These are phyloP conservation scores for Cyrtorhinus lividipennis DNA, from an alignment of 1,140 invertebrate species.

Conservation along the genomic window DNA sequence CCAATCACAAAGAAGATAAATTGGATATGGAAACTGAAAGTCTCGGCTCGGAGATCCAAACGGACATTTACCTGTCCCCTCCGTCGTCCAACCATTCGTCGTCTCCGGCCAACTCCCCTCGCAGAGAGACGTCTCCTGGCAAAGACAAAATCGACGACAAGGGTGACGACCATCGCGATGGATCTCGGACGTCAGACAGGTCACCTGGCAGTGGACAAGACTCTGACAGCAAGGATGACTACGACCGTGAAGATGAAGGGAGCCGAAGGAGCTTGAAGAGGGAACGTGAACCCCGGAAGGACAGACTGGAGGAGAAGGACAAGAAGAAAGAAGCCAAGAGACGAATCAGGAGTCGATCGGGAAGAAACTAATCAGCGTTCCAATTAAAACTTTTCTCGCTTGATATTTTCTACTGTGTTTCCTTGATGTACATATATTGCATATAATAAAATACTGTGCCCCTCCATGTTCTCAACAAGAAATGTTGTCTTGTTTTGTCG, in stretches of 20 bases:
- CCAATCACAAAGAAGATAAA: constrained; percentile 1
- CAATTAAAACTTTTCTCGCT: too few relatives aligned
- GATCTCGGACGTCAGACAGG: background rate
- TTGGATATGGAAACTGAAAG: constrained; percentile 8
- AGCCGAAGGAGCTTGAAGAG: background rate
- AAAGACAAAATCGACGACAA: background rate
- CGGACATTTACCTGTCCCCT: constrained; percentile 9
- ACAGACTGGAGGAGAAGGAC: background rate
- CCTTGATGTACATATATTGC: too few relatives aligned
- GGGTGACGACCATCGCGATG: background rate
- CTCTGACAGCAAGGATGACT: background rate
- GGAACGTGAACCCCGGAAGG: background rate
- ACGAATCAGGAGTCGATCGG: background rate
- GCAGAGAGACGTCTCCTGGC: constrained; percentile 2
- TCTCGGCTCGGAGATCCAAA: background rate
- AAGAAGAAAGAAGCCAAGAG: background rate
- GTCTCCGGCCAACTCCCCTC: background rate
- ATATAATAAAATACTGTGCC: too few relatives aligned
- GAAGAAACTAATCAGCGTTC: background rate
- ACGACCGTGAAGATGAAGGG: background rate
- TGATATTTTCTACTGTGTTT: too few relatives aligned
- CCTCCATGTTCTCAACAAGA: too few relatives aligned
- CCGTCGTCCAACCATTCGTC: background rate
- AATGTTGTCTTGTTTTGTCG: too few relatives aligned
- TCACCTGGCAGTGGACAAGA: background rate